Percentiles rank a stretch among this genome's conserved stretches.
phyloP scores from a whole-genome alignment of 1,140 invertebrate genomes.

The Tetragnatha versicolor region DNA sequence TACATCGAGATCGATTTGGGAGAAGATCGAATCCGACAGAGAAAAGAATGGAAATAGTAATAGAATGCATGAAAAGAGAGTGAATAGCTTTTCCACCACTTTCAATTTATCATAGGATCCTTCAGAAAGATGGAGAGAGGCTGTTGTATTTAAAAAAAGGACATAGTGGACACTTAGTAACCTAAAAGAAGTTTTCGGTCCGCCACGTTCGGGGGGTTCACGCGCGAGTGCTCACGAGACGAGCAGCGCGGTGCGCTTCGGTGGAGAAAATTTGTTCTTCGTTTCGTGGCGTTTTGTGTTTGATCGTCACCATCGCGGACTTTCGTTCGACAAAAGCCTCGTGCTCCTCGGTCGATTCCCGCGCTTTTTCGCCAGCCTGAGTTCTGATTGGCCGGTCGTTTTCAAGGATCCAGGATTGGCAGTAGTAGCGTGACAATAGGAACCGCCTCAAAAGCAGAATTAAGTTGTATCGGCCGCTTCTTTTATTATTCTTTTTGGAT shows the following conservation, averaged over 20 bases:
- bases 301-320: too few relatives aligned
- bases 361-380: too few relatives aligned
- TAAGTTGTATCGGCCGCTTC: too few relatives aligned
- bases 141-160: not conserved
- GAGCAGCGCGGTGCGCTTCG: not conserved
- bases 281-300: not conserved
- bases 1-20: not conserved
- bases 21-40: not conserved
- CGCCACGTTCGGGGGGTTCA: conserved; percentile 7
- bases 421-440: too few relatives aligned
- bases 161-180: conserved; percentile 3
- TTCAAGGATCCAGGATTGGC: too few relatives aligned
- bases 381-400: too few relatives aligned
- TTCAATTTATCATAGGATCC: not conserved
- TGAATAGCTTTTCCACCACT: not conserved
- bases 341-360: too few relatives aligned
- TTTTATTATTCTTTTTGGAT: too few relatives aligned
- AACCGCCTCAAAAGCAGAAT: too few relatives aligned
- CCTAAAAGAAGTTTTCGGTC: conserved; percentile 22
- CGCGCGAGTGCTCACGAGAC: conserved; percentile 19
- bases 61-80: not conserved
- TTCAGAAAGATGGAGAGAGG: not conserved
- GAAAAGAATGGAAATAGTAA: not conserved
- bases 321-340: too few relatives aligned
- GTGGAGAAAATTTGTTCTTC: not conserved